These are phyloP conservation scores for Tangara arthus DNA, from an alignment of 2,797 vertebrate genomes.

Conservation along the genomic window DNA sequence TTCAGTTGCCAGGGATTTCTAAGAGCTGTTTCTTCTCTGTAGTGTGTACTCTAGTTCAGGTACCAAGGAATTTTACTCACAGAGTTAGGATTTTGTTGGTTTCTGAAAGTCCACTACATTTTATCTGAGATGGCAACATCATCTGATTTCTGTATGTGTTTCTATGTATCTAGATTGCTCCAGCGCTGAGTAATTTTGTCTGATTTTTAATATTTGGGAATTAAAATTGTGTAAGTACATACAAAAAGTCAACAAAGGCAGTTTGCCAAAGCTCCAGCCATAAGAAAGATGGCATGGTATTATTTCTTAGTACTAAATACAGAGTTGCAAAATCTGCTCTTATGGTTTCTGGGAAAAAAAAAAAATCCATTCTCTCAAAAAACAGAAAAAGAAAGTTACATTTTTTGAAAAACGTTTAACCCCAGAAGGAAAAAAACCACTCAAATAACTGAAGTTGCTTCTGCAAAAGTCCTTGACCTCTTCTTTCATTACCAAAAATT, in stretches of 20 bases:
- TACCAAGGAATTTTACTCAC: conserved; percentile 15
- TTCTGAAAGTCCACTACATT: neutral
- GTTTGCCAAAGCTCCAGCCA: neutral
- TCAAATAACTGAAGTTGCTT: neutral
- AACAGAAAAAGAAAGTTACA: neutral
- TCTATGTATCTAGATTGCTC: neutral
- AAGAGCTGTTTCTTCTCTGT: conserved; percentile 52
- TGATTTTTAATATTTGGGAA: neutral
- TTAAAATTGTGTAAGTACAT: neutral
- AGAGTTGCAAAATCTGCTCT: neutral
- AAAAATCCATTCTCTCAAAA: neutral
- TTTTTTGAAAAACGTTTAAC: neutral
- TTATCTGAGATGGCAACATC: neutral
- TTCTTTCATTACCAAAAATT: neutral
- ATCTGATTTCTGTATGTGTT: neutral
- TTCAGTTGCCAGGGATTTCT: conserved; percentile 57
- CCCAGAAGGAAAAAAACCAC: neutral
- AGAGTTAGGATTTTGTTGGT: neutral
- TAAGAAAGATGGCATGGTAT: neutral
- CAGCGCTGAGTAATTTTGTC: neutral
- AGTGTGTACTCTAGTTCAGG: conserved; percentile 13
- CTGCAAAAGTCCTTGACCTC: neutral
- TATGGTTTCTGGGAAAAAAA: neutral
- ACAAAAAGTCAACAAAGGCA: neutral
- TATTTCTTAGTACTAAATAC: neutral